Percentiles rank a stretch among this genome's conserved stretches.
Evolutionary conservation across 2,113 vertebrate species (phyloP).

Genomic region (Thymallus thymallus): DNA sequence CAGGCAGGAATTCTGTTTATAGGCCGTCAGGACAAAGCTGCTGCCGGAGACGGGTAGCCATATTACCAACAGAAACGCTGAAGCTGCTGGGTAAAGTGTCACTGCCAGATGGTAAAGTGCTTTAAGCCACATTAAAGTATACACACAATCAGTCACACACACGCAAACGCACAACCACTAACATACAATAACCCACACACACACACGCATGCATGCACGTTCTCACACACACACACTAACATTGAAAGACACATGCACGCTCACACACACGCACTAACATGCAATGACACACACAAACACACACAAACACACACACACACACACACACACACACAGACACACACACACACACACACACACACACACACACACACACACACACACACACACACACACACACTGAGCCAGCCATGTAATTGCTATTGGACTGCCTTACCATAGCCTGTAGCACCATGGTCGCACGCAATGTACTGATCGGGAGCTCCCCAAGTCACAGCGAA

Average conservation of each 20-base stretch:
- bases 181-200: background rate
- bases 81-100: conserved; percentile 34
- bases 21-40: conserved; percentile 57
- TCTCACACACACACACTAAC: background rate
- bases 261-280: conserved; percentile 17
- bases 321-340: background rate
- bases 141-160: conserved; percentile 44
- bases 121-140: conserved; percentile 18
- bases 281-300: conserved; percentile 16
- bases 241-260: background rate
- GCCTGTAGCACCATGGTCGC: conserved; percentile 42
- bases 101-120: conserved; percentile 53
- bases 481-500: conserved; percentile 51
- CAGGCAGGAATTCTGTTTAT: conserved; percentile 66
- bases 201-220: background rate
- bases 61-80: conserved; percentile 41
- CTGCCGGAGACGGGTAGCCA: conserved; percentile 46
- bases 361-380: background rate
- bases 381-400: conserved; percentile 14
- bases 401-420: conserved; percentile 47
- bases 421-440: conserved; percentile 42
- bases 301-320: background rate
- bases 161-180: conserved; percentile 23
- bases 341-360: background rate
- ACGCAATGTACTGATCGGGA: conserved; percentile 57